Conservation (phyloP, 1,140 invertebrate species). For the Trachymyrmex septentrionalis region DNA sequence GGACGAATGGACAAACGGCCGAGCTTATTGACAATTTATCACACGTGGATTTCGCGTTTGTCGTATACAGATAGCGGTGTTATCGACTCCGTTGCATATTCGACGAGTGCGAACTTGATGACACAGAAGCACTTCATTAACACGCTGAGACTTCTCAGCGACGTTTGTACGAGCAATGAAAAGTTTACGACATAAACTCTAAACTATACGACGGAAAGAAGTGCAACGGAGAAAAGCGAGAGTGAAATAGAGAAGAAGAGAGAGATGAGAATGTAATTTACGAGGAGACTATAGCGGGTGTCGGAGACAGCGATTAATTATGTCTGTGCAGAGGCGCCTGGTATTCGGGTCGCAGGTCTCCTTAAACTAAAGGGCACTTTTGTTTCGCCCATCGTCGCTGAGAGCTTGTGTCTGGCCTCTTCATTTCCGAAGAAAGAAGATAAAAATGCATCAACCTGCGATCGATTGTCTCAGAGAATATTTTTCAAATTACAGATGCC, state of each 20-base stretch:
- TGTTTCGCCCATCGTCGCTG: constrained; percentile 34
- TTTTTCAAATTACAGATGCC: constrained; percentile 9
- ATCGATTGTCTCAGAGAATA: background rate
- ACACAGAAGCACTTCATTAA: constrained; percentile 58
- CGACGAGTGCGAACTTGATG: constrained; percentile 3
- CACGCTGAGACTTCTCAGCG: constrained; percentile 46
- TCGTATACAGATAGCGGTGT: constrained; percentile 9
- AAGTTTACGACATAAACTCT: constrained; percentile 53
- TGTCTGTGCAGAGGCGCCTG: constrained; percentile 52
- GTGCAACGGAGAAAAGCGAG: background rate
- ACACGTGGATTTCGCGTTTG: constrained; percentile 18
- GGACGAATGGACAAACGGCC: constrained; percentile 45
- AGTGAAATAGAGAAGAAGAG: constrained; percentile 9
- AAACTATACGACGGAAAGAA: constrained; percentile 37
- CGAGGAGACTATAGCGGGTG: constrained; percentile 68
- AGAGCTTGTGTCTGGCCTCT: constrained; percentile 2
- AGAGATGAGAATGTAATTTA: constrained; percentile 72
- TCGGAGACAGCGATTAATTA: constrained; percentile 79
- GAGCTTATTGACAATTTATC: constrained; percentile 51
- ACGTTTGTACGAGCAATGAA: constrained; percentile 32
- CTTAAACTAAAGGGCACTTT: constrained; percentile 53
- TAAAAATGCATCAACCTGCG: background rate
- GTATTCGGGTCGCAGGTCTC: constrained; percentile 44
- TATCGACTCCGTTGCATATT: constrained; percentile 14
- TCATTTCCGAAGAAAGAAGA: constrained; percentile 20